Percentiles rank a stretch among this genome's conserved stretches.
phyloP scores from a whole-genome alignment of 2,797 vertebrate genomes.

The Orientallactaga sibirica region DNA sequence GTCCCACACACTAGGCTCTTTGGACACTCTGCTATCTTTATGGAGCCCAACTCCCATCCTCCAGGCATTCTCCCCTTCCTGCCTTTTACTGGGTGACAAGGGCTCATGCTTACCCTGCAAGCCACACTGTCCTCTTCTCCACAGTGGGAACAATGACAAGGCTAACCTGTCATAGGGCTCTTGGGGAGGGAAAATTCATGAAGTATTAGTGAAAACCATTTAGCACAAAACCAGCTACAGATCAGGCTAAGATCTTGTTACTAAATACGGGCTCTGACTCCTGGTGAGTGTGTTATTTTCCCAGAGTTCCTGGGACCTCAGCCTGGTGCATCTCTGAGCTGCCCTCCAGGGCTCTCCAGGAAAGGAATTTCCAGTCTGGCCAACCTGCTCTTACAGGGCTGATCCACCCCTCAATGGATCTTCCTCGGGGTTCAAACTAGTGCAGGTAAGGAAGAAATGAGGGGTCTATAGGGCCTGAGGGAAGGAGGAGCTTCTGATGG shows the following conservation, averaged over 20 bases:
- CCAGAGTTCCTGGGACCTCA: not conserved
- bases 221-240: not conserved
- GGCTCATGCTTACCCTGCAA: not conserved
- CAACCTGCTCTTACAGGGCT: not conserved
- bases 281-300: not conserved
- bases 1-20: not conserved
- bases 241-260: not conserved
- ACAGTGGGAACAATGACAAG: not conserved
- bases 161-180: not conserved
- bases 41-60: not conserved
- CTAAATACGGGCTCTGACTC: not conserved
- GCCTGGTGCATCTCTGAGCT: not conserved
- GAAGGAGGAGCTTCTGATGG: not conserved
- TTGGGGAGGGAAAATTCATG: not conserved
- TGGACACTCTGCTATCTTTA: not conserved
- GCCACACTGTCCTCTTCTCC: not conserved
- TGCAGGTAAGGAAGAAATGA: not conserved
- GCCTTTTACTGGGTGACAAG: not conserved
- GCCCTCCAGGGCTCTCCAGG: not conserved
- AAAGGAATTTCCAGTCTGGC: not conserved
- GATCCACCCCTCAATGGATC: not conserved
- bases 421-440: not conserved
- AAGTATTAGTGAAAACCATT: conserved; percentile 23
- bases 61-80: not conserved
- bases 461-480: not conserved